Evolutionary conservation across 1,140 invertebrate genomes (phyloP), one percentile per base, ranked within the genome.

Genomic region (Drosophila triauraria): DNA sequence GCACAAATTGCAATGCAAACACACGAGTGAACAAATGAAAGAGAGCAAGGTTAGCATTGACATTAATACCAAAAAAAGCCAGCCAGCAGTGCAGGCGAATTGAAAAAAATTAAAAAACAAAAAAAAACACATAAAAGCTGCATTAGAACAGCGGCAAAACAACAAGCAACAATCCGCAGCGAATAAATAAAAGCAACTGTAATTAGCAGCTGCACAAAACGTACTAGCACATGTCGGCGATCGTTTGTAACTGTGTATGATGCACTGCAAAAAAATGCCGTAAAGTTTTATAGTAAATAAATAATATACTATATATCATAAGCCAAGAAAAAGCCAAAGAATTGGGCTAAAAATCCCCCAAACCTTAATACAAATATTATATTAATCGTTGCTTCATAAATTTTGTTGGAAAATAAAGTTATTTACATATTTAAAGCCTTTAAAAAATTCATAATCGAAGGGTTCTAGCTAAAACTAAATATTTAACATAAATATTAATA

Each of bases 41-140:
- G 85, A 88, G 84, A 88, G 84, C 84, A 88, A 88, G 84, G 84
- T 81, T 88, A 88, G 74, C 77, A 88, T 84, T 88, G 84, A 88
- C 84, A 88, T 90, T 88, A 84, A 88, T 88, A 88, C 84, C 78
- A 82, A 86, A 87, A 81, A 83, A 70, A 67, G n/a, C 17, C 3
- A 87, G 51, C 32, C 54, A 87, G 51, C 30, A 10, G 35, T n/a
- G 20, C 1, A 53, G 51, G 51, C 80, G 87, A 75, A 88, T 80
- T 80, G 62, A 87, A 80, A 35, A 35, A 35, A 8, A 30, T 7
- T 20, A 20, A 30, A 30, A 30, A 30, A 30, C 6, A 6, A 1
- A 30, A 30, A 27, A 32, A 10, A 35, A 87, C 68, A 87, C 54
- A 87, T 68, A 81, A 78, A 76, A 63, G 81, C 68, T 67, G 58